Base-by-base conservation (phyloP, 2,888 invertebrate genomes). In the Anthrax anthrax region DNA sequence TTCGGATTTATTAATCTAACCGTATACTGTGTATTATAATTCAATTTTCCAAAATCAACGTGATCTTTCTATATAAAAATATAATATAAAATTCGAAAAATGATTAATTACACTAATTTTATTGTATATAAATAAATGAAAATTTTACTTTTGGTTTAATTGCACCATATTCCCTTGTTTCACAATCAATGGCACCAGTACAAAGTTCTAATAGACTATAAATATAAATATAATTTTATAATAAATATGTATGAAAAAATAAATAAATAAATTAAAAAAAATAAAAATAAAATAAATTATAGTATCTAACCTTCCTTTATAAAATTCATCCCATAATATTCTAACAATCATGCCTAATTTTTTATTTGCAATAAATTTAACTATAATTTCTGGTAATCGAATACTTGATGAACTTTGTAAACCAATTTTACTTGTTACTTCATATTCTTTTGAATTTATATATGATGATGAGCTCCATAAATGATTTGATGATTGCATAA, bases 291-390 rank as follows among this genome's bases (percentile, higher is more conserved):
- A 39, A n/a, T n/a, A 17, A 18, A 18, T 23, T 23, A 23, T 23
- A 23, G 23, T 23, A 8, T 8, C 23, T 8, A 56, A 65, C 65
- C 62, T 66, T 54, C 64, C 63, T 54, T 60, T 61, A 53, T 63
- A 57, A 19, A 61, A 57, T 52, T 60, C 57, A 47, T 65, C 61
- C 44, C 65, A 65, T 29, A 60, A 58, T 51, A 67, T 63, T 49
- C 63, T 63, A 51, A 64, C 64, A 57, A 65, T 59, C 63, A 66
- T 64, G 48, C 66, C 65, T 50, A 62, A 58, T 50, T 64, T 65
- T 52, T 60, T 60, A 56, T 61, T 66, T 49, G 60, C 51, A 39
- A 63, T 62, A 59, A 63, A 66, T 42, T 39, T 44, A 18, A 46
- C 27, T 14, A 34, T 27, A 36, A 47, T 47, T 18, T 47, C 47